Evolutionary conservation across 35 echinoderm and acorn worm species (phyloP).

Genomic region (Diadema setosum): DNA sequence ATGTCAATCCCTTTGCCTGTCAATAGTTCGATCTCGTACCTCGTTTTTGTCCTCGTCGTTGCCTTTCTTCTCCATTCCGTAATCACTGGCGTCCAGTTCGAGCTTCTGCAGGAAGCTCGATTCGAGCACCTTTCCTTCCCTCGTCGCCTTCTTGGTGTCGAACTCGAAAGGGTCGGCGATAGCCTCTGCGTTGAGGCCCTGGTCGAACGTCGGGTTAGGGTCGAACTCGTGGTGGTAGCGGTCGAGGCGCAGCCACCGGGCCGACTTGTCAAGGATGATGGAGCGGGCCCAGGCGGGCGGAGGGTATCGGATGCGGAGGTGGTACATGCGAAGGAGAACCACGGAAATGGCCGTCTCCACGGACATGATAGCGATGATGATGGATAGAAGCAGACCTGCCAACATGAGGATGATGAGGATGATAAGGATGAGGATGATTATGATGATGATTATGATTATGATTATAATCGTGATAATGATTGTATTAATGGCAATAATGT

Average conservation of each 20-base stretch:
- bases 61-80: not conserved
- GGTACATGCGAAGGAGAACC: constrained; percentile 63
- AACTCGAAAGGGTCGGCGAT: constrained; percentile 54
- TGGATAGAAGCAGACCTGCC: constrained; percentile 51
- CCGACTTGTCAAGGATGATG: constrained; percentile 67
- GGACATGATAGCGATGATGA: constrained; percentile 74
- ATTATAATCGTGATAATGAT: too few species aligned
- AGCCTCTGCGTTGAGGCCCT: not conserved
- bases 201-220: not conserved
- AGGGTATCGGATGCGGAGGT: constrained; percentile 3
- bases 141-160: not conserved
- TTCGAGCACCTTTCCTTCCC: constrained; percentile 20
- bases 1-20: too few species aligned
- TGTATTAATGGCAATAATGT: too few species aligned
- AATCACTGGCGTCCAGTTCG: not conserved
- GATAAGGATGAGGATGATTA: too few species aligned
- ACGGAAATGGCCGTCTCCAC: constrained; percentile 65
- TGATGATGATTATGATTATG: too few species aligned
- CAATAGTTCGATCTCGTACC: too few species aligned
- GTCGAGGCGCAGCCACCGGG: not conserved
- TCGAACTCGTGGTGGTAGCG: constrained; percentile 48
- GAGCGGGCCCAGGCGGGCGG: constrained; percentile 48
- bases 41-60: constrained; percentile 5
- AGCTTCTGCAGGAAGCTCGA: constrained; percentile 62
- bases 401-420: not conserved